Conservation (phyloP, 2,888 invertebrate species). For the Rhabditoides inermis region DNA sequence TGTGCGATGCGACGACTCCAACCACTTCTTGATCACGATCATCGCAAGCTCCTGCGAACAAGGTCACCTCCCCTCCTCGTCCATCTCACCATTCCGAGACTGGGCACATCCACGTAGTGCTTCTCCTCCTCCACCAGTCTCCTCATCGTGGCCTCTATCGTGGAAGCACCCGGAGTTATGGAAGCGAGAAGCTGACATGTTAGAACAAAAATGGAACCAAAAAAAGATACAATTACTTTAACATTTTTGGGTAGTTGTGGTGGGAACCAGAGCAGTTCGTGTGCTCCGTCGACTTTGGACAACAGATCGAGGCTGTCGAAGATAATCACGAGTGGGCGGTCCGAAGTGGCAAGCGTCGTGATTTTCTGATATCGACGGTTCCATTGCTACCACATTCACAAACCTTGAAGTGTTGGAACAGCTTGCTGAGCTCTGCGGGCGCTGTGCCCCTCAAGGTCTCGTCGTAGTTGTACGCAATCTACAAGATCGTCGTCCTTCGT, state of each 20-base stretch:
- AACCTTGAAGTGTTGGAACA: slow-evolving; percentile 87
- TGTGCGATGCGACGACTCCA: slow-evolving; percentile 77
- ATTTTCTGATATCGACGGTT: slow-evolving; percentile 54
- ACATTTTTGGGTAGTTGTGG: too few relatives aligned
- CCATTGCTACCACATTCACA: not conserved
- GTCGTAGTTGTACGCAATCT: slow-evolving; percentile 51
- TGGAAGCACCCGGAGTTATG: slow-evolving; percentile 33
- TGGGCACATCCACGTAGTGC: slow-evolving; percentile 79
- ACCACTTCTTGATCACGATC: slow-evolving; percentile 80
- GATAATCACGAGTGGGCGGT: slow-evolving; percentile 80
- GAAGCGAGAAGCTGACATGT: slow-evolving; percentile 33
- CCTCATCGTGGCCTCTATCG: slow-evolving; percentile 32
- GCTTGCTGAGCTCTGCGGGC: slow-evolving; percentile 86
- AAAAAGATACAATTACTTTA: slow-evolving; percentile 63
- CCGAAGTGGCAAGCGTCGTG: slow-evolving; percentile 70
- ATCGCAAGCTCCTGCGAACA: slow-evolving; percentile 77
- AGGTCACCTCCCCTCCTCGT: too few relatives aligned
- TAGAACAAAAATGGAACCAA: too few relatives aligned
- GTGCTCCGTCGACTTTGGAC: slow-evolving; percentile 84
- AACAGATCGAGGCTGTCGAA: slow-evolving; percentile 93
- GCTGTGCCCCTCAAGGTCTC: slow-evolving; percentile 76
- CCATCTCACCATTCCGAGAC: slow-evolving; percentile 60
- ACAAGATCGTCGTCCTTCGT: not conserved
- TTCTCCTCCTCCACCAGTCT: slow-evolving; percentile 77
- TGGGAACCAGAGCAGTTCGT: slow-evolving; percentile 91